Conservation (phyloP, 2,113 vertebrate species). For the Stictonetta naevosa region DNA sequence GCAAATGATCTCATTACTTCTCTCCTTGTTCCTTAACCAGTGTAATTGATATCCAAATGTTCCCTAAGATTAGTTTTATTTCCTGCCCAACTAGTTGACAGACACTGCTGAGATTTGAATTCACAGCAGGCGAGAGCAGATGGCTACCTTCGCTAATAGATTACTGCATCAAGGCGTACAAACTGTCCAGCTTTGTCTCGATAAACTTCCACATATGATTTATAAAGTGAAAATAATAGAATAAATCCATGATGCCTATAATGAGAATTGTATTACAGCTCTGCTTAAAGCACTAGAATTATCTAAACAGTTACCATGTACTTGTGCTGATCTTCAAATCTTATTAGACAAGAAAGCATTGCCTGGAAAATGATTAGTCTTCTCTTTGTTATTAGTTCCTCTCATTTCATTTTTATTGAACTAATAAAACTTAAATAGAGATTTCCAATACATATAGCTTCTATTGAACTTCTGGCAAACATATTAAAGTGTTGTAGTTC, state of each 20-base stretch:
- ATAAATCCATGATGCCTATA: not conserved
- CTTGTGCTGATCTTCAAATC: constrained; percentile 61
- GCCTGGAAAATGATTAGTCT: constrained; percentile 63
- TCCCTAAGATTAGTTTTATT: constrained; percentile 34
- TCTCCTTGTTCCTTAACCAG: constrained; percentile 3
- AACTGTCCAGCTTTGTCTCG: constrained; percentile 33
- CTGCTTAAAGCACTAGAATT: constrained; percentile 30
- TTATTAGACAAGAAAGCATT: constrained; percentile 68
- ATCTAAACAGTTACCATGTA: constrained; percentile 37
- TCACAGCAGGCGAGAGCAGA: constrained; percentile 46
- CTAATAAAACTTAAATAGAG: constrained; percentile 71
- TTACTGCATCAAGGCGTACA: constrained; percentile 3
- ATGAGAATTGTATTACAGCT: not conserved
- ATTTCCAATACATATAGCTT: constrained; percentile 63
- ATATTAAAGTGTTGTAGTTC: constrained; percentile 43
- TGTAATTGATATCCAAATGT: constrained; percentile 51
- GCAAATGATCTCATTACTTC: constrained; percentile 27
- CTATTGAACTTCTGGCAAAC: constrained; percentile 37
- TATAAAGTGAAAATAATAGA: constrained; percentile 33
- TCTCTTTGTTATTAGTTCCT: constrained; percentile 54
- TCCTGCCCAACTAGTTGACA: constrained; percentile 39
- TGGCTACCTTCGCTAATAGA: constrained; percentile 51
- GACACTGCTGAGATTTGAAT: constrained; percentile 38
- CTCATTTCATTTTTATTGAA: constrained; percentile 75
- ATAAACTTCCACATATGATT: constrained; percentile 42